Evolutionary conservation across 1,140 invertebrate genomes (phyloP), one percentile per base, ranked within the genome.

Genomic region (Tenebrio molitor): DNA sequence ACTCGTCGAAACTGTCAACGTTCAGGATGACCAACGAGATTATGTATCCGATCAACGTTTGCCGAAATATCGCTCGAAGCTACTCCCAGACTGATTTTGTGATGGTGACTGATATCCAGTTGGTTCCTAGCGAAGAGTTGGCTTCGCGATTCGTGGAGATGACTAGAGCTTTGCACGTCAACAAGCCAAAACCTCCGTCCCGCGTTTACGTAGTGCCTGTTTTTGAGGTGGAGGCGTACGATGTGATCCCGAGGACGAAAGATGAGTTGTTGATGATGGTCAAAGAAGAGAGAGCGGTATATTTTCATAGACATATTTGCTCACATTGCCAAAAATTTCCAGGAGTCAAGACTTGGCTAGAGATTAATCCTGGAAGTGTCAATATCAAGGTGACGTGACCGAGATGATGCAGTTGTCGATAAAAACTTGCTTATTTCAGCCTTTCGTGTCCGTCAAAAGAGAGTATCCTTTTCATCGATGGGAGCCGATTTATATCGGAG

Each of bases 401-500:
- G 8, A n/a, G 8, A 15, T 14, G 6, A 7, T 2, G 17, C 10
- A 12, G 7, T 53, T 34, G 67, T 58, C 36, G n/a, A n/a, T 21
- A 46, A 50, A 23, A 34, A n/a, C 67, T 14, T 12, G 33, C 4
- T 46, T 65, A 71, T 75, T 86, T 76, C 74, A 89, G 86, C 90
- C 89, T 0, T 87, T 93, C 80, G 76, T 91, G 72, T 85, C 90
- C 2, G 89, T 90, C 0, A 88, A 86, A 80, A 82, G 92, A 44
- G 90, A 92, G 81, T 88, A 87, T 81, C 91, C 91, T 0, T 89
- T 89, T 81, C 90, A 93, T 74, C 85, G 92, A 71, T 94, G 93
- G 93, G 93, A 95, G 81, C 93, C 93, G 0, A 87, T 95, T 33
- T 95, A 91, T 80, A 94, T 95, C 72, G 93, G 93, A 1, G 93